These are phyloP conservation scores for Eupleurogrammus muticus DNA, from an alignment of 2,797 vertebrate species.

Conservation along the genomic window DNA sequence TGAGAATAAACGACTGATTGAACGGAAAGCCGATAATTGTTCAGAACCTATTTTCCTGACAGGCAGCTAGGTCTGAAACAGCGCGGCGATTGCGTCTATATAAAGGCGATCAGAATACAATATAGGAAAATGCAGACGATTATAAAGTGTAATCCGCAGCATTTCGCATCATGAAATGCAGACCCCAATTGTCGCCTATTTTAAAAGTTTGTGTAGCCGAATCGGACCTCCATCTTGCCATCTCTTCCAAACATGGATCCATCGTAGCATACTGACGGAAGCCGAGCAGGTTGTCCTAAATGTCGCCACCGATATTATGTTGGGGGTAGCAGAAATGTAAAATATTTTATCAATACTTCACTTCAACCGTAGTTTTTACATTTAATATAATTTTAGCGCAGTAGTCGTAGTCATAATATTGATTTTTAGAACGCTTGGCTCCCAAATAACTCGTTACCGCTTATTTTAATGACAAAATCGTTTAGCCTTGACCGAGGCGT, in stretches of 20 bases:
- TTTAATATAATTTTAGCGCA: fast-evolving
- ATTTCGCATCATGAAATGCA: not conserved
- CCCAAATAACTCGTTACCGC: fast-evolving
- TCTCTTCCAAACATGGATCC: not conserved
- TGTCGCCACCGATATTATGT: not conserved
- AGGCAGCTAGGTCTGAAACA: not conserved
- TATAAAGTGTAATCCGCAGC: not conserved
- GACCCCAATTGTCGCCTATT: not conserved
- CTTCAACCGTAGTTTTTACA: fast-evolving
- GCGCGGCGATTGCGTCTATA: not conserved
- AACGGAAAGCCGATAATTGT: too few relatives aligned
- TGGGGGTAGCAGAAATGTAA: not conserved
- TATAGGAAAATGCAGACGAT: not conserved
- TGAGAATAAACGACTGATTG: too few relatives aligned
- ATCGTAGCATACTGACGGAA: constrained; percentile 21
- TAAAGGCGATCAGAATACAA: not conserved
- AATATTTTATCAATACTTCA: fast-evolving
- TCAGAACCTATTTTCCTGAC: too few relatives aligned
- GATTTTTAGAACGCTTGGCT: fast-evolving
- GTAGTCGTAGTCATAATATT: fast-evolving
- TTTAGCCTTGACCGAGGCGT: fast-evolving
- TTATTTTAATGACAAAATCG: not conserved
- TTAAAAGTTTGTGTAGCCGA: not conserved
- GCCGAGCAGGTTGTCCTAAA: constrained; percentile 4
- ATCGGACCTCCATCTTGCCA: not conserved